Evolutionary conservation across 2,888 invertebrate genomes (phyloP).

Genomic region (Campoplex capitator): DNA sequence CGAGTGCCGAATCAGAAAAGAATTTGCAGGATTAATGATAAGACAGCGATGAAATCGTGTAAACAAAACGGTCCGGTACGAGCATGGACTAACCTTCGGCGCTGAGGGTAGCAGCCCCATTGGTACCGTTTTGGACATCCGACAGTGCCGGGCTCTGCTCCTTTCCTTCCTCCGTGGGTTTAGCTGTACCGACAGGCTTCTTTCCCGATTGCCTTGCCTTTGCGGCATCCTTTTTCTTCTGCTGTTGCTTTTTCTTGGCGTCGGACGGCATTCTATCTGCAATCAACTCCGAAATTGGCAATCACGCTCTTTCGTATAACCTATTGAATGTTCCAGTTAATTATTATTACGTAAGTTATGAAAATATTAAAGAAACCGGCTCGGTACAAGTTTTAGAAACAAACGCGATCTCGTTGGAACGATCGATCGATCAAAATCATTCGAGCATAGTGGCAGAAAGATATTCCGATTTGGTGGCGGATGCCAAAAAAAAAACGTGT

Average conservation of each 20-base stretch:
- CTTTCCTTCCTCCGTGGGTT: conserved; percentile 86
- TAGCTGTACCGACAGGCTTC: conserved; percentile 75
- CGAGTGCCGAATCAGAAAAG: background rate
- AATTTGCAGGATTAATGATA: background rate
- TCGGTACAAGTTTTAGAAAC: conserved; percentile 26
- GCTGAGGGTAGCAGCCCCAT: conserved; percentile 85
- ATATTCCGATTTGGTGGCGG: conserved; percentile 33
- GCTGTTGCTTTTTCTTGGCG: conserved; percentile 98
- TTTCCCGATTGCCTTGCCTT: conserved; percentile 88
- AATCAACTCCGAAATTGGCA: conserved; percentile 22
- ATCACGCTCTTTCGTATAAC: conserved; percentile 41
- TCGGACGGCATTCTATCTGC: conserved; percentile 96
- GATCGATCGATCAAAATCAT: conserved; percentile 42
- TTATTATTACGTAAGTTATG: conserved; percentile 56
- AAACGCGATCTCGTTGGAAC: conserved; percentile 22
- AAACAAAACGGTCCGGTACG: background rate
- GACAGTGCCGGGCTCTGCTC: conserved; percentile 85
- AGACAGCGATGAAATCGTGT: background rate
- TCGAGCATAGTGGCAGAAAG: conserved; percentile 38
- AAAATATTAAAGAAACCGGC: conserved; percentile 12
- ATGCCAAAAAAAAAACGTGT: conserved; percentile 69
- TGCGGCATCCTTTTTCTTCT: conserved; percentile 98
- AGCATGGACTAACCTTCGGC: conserved; percentile 87
- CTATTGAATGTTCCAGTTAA: conserved; percentile 13
- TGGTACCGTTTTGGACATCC: conserved; percentile 86